Conservation (phyloP, 2,113 vertebrate species). For the Butorides virescens region DNA sequence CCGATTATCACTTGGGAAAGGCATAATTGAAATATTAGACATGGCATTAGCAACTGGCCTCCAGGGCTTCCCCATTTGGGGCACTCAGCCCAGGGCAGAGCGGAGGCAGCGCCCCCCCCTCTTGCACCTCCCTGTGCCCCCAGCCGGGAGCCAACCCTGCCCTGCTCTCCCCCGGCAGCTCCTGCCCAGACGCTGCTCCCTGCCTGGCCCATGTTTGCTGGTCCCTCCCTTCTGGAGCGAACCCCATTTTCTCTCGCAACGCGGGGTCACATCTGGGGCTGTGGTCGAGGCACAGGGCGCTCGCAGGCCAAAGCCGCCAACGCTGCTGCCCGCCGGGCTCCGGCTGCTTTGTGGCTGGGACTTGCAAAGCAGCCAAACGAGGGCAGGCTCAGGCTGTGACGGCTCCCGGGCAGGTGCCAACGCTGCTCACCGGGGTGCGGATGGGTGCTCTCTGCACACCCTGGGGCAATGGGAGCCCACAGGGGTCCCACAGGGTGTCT, state of each 20-base stretch:
- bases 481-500: neutral
- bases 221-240: neutral
- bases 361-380: neutral
- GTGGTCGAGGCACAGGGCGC: neutral
- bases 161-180: neutral
- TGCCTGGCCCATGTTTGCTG: neutral
- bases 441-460: neutral
- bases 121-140: fast-evolving
- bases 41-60: neutral
- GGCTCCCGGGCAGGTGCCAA: neutral
- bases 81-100: neutral
- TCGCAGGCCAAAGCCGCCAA: neutral
- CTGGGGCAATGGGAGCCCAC: neutral
- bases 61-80: neutral
- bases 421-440: neutral
- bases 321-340: fast-evolving
- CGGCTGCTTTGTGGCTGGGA: neutral
- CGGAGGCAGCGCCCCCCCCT: fast-evolving
- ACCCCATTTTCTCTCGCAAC: fast-evolving
- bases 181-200: neutral
- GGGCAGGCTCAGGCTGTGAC: neutral
- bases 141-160: neutral
- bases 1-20: neutral
- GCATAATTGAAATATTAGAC: fast-evolving
- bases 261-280: neutral